Percentiles rank a stretch among this genome's conserved stretches.
Conservation (phyloP, 2,797 vertebrate species). For the Phylloscopus collybita region DNA sequence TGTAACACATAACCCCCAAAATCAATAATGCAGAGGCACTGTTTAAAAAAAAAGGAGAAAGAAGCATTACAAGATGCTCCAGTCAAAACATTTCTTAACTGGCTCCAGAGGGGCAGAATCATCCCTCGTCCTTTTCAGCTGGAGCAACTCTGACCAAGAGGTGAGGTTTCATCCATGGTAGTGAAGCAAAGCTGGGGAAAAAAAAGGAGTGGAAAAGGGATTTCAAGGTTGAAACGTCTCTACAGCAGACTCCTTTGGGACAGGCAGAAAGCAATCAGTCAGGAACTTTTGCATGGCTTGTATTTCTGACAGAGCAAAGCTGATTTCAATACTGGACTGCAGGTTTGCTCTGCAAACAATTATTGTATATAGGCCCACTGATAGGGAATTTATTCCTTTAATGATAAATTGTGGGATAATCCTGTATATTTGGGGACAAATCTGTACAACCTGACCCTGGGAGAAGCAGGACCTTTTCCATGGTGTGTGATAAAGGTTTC, state of each 20-base stretch:
- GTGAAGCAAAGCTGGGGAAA: not conserved
- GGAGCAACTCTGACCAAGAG: slow-evolving; percentile 20
- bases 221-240: slow-evolving; percentile 24
- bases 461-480: not conserved
- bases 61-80: not conserved
- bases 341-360: not conserved
- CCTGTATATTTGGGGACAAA: not conserved
- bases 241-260: not conserved
- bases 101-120: slow-evolving; percentile 48
- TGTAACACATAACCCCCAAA: slow-evolving; percentile 10
- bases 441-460: not conserved
- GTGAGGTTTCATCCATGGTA: not conserved
- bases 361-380: not conserved
- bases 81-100: slow-evolving; percentile 50
- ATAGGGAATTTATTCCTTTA: not conserved
- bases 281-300: not conserved
- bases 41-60: not conserved
- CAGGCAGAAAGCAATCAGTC: not conserved
- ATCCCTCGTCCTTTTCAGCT: not conserved
- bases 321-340: not conserved
- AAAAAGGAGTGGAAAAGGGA: slow-evolving; percentile 11
- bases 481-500: not conserved
- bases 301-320: not conserved
- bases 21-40: slow-evolving; percentile 48
- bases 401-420: not conserved